A percentile compares a stretch with the other conserved stretches of the same genome.
Conservation (phyloP, 2,888 invertebrate species). For the Latheticus oryzae region DNA sequence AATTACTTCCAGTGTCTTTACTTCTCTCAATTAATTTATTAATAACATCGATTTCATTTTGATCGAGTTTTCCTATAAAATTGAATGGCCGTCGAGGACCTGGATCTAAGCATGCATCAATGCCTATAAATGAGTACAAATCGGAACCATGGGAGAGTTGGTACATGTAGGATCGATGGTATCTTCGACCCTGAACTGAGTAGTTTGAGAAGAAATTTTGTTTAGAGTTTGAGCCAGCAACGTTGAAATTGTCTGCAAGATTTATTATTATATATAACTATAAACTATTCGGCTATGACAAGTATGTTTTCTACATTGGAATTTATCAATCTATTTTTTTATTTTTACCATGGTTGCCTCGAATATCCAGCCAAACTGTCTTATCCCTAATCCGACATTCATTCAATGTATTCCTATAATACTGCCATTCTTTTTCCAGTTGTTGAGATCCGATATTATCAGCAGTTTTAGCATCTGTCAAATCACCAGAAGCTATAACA, state of each 20-base stretch:
- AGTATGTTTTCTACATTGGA: too few relatives aligned
- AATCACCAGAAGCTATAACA: conserved; percentile 87
- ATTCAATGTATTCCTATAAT: conserved; percentile 77
- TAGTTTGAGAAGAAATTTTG: conserved; percentile 83
- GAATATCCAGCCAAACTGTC: conserved; percentile 87
- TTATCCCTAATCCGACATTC: conserved; percentile 75
- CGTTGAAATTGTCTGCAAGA: conserved; percentile 91
- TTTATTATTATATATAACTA: too few relatives aligned
- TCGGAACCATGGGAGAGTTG: conserved; percentile 70
- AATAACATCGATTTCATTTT: conserved; percentile 70
- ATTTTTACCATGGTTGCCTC: conserved; percentile 96
- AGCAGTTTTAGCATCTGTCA: conserved; percentile 87
- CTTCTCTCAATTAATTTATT: conserved; percentile 70
- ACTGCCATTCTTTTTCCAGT: conserved; percentile 84
- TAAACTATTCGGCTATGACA: too few relatives aligned
- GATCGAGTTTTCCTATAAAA: conserved; percentile 82
- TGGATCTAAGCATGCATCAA: conserved; percentile 89
- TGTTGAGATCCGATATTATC: conserved; percentile 86
- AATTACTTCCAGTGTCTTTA: conserved; percentile 68
- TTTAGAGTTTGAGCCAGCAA: conserved; percentile 74
- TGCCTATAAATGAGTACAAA: conserved; percentile 82
- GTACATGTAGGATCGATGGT: conserved; percentile 81
- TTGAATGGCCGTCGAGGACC: conserved; percentile 90
- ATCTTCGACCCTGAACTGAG: conserved; percentile 79
- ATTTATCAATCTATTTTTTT: too few relatives aligned